Evolutionary conservation across 2,888 invertebrate species (phyloP).

Genomic region (Hydroisotoma schaefferi): DNA sequence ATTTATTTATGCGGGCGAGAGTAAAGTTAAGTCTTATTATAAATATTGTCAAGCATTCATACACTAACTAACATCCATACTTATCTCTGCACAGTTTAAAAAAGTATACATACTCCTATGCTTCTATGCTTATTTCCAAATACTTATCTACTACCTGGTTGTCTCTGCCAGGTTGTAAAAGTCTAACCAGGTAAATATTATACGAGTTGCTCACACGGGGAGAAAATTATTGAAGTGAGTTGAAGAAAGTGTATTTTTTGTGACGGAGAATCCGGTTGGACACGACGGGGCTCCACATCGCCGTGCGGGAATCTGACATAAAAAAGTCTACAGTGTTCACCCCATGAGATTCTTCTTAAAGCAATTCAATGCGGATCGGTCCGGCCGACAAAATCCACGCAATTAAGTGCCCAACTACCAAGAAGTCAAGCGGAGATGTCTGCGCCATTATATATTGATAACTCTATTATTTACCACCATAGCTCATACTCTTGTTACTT

Average conservation of each 20-base stretch:
- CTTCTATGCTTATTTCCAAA: too few relatives aligned
- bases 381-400: constrained; percentile 48
- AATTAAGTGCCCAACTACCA: constrained; percentile 48
- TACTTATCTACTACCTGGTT: too few relatives aligned
- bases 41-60: neutral
- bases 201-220: neutral
- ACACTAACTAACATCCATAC: neutral
- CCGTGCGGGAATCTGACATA: constrained; percentile 16
- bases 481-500: too few relatives aligned
- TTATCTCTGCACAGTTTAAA: neutral
- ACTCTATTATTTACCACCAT: constrained; percentile 45
- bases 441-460: constrained; percentile 48
- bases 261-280: constrained; percentile 37
- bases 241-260: constrained; percentile 29
- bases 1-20: constrained; percentile 21
- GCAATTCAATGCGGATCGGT: constrained; percentile 37
- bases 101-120: too few relatives aligned
- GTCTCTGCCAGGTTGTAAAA: too few relatives aligned
- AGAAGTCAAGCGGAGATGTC: constrained; percentile 46
- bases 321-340: constrained; percentile 21
- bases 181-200: neutral
- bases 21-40: constrained; percentile 10
- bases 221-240: constrained; percentile 13
- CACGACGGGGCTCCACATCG: constrained; percentile 29
- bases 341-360: constrained; percentile 36